Evolutionary conservation across 2,888 invertebrate species (phyloP), one percentile per base, ranked within the genome.

Genomic region (Drosophila affinis): DNA sequence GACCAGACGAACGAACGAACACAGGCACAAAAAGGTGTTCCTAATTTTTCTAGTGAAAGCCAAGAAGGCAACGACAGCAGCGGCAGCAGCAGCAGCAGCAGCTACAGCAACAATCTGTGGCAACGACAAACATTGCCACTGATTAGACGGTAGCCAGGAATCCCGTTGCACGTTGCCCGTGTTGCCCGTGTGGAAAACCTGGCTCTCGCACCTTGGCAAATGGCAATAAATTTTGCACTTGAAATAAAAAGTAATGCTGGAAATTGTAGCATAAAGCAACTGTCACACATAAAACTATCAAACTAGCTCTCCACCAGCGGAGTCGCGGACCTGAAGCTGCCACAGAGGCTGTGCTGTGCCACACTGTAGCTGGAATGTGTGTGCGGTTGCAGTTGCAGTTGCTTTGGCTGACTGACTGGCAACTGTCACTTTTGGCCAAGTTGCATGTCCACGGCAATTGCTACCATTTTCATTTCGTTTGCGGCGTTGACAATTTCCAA

Each of bases 391-490:
- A 21, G 21, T 21, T 21, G 56, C 51, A 21, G 21, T 21, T 21
- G 56, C 51, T 34, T 58, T 56, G 53, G 67, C 78, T 87, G 86
- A 88, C 81, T 78, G 81, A 88, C 88, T 86, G 72, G 78, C 87
- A 83, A 80, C 88, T 85, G 88, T 83, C 85, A 85, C 83, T 88
- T 80, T 76, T 77, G 75, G 76, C 88, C 80, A 82, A 72, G 89
- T 82, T 75, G 88, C 88, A 86, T 87, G 85, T 87, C 76, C 62
- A 58, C 77, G 58, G 62, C 88, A 86, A 89, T 89, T 86, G 88
- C 85, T 85, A 85, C 85, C 83, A 85, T 85, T 89, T 85, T 89
- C 85, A 89, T 89, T 88, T 85, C 85, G 72, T 81, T 87, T 84
- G 80, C 75, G 60, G 67, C 75, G 81, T 77, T 82, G 82, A 82